phyloP scores from a whole-genome alignment of 2,113 vertebrate species.

The Acinonyx jubatus region DNA sequence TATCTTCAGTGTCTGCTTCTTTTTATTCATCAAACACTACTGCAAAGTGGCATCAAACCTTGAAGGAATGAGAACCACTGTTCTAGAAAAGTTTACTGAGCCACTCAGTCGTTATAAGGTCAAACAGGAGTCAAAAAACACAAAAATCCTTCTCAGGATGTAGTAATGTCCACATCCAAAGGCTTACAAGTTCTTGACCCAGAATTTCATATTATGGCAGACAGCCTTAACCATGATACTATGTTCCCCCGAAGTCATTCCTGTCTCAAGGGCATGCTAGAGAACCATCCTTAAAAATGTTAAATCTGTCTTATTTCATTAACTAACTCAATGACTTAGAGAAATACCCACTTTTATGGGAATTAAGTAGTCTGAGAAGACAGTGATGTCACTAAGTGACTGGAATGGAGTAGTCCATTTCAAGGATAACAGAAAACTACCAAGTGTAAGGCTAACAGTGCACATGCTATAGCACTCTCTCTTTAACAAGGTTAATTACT shows the following conservation, averaged over 20 bases:
- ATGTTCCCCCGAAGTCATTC: neutral
- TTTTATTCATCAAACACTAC: neutral
- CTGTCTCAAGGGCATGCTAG: neutral
- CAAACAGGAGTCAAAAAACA: neutral
- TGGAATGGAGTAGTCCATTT: neutral
- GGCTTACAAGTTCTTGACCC: neutral
- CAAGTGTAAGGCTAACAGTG: neutral
- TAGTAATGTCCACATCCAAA: neutral
- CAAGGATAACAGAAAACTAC: neutral
- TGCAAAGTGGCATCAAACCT: neutral
- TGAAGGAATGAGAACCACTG: constrained; percentile 1
- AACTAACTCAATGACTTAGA: neutral
- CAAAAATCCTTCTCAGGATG: neutral
- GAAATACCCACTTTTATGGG: neutral
- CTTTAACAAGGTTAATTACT: neutral
- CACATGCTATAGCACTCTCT: neutral
- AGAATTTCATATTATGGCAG: neutral
- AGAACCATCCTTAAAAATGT: constrained; percentile 17
- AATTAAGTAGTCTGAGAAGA: neutral
- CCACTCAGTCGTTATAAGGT: neutral
- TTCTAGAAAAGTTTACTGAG: neutral
- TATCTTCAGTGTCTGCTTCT: constrained; percentile 8
- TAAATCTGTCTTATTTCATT: neutral
- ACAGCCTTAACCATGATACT: neutral
- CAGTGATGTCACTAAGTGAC: neutral